Base-by-base conservation (phyloP, 2,113 vertebrate species). In the Chaetorhynchus papuensis region DNA sequence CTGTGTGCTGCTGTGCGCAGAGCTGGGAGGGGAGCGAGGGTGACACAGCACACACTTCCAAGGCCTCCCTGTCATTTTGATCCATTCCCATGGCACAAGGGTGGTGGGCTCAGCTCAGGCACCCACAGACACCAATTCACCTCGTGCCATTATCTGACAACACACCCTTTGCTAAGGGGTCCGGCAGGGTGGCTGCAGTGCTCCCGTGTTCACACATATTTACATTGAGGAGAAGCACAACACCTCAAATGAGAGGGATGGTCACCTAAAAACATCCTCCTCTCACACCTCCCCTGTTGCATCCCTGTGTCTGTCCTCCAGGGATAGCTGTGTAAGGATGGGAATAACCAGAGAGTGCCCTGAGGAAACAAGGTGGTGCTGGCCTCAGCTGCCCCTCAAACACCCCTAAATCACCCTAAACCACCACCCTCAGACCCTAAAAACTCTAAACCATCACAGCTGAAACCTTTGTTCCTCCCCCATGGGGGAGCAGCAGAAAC, bases 11-110 rank as follows among this genome's bases (percentile, higher is more conserved):
- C 68, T 28, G 26, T 24, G 70, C 56, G 30, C 20, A 22, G 77
- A 20, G 31, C 11, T 7, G 44, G 37, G 45, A 61, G 13, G 23
- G 70, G 9, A 69, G 59, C 50, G 56, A 90, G 23, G 66, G 3
- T 8, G 22, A 64, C 18, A 44, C 39, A 28, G 18, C 30, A 20
- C 31, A 1, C 0, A 5, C 49, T 82, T 28, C 49, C 82, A 21
- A 13, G 47, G 65, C 52, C 44, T 33, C 52, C 10, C 2, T 9
- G 22, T 14, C n/a, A 27, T 22, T 83, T 31, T 23, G 22, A 77
- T 35, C 10, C 54, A 22, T 53, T 72, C 33, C 33, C 42, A 3
- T 20, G 61, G 9, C 65, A 64, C 0, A 1, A 56, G 70, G 0
- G 0, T 11, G 20, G 33, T 20, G 56, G 44, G 83, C 89, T 80